Evolutionary conservation across 2,797 vertebrate genomes (phyloP).

Genomic region (Pempheris klunzingeri): DNA sequence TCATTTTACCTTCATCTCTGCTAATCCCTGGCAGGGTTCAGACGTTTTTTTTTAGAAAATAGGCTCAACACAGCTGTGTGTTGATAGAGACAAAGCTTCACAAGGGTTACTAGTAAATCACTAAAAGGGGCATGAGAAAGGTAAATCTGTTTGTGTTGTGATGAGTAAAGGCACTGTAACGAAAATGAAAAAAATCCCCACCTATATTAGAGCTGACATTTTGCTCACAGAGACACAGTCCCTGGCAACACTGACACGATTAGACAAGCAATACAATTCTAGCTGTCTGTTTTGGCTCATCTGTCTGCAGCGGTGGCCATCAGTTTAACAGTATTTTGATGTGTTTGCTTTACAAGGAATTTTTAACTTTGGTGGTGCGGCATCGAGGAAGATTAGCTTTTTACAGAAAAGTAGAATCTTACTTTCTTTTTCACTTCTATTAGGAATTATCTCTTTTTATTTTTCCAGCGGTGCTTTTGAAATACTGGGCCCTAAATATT

Average conservation of each 20-base stretch:
- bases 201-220: conserved; percentile 66
- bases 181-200: conserved; percentile 44
- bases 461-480: conserved; percentile 34
- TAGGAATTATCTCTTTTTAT: conserved; percentile 12
- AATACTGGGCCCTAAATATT: conserved; percentile 23
- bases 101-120: conserved; percentile 49
- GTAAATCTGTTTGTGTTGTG: conserved; percentile 75
- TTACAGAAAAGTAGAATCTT: background rate
- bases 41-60: conserved; percentile 54
- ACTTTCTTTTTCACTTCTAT: background rate
- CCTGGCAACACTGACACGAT: conserved; percentile 33
- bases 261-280: conserved; percentile 23
- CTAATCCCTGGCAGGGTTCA: conserved; percentile 75
- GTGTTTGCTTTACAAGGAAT: conserved; percentile 9
- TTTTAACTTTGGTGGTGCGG: background rate
- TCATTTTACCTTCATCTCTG: conserved; percentile 55
- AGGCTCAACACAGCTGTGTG: conserved; percentile 57
- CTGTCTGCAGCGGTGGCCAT: conserved; percentile 3
- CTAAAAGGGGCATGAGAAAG: conserved; percentile 49
- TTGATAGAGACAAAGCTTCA: conserved; percentile 38
- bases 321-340: conserved; percentile 10
- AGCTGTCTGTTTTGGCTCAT: conserved; percentile 15
- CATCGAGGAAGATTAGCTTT: background rate
- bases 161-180: conserved; percentile 73
- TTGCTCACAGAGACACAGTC: conserved; percentile 55